Evolutionary conservation across 2,113 vertebrate genomes (phyloP), one percentile per base, ranked within the genome.

Genomic region (Stegostoma tigrinum): DNA sequence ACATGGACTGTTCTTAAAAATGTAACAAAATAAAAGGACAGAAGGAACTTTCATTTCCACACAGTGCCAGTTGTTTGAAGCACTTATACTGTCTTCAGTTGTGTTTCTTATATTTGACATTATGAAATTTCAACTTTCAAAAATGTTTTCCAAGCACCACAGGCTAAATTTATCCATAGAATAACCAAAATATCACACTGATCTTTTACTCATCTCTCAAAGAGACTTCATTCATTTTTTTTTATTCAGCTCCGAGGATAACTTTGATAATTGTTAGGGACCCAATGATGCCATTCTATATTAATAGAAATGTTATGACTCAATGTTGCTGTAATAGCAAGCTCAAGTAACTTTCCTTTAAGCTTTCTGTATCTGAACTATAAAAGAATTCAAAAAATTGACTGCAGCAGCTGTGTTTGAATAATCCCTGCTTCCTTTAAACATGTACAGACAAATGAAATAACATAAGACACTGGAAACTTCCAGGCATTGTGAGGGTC

Each of bases 391-490:
- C 24, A 94, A 94, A 70, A 38, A 70, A 94, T 94, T 45, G 38
- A 38, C 93, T 70, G n/a, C n/a, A 45, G 10, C 66, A 94, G 66
- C 66, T 42, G 42, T 45, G 38, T 42, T 12, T 72, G 38, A 95
- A 34, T 95, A 72, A 95, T 95, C 93, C 93, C 93, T 30, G 93
- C 3, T 72, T 95, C 93, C 93, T 52, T 70, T 48, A 67, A 72
- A 95, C 93, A 72, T 8, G 23, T 30, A 4, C 42, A 30, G 67
- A 30, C 67, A 30, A 94, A 48, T 70, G 66, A 48, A 72, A n/a
- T 61, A 91, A 91, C 89, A 38, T 27, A 64, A 91, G n/a, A 38
- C 17, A 34, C 7, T 67, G 64, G 27, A 91, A 93, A 0, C 38
- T 3, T 27, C 38, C 66, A 72, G 24, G 30, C 93, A 4, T 17